These are phyloP conservation scores for Gavialis gangeticus DNA, from an alignment of 2,113 vertebrate species.

Conservation along the genomic window DNA sequence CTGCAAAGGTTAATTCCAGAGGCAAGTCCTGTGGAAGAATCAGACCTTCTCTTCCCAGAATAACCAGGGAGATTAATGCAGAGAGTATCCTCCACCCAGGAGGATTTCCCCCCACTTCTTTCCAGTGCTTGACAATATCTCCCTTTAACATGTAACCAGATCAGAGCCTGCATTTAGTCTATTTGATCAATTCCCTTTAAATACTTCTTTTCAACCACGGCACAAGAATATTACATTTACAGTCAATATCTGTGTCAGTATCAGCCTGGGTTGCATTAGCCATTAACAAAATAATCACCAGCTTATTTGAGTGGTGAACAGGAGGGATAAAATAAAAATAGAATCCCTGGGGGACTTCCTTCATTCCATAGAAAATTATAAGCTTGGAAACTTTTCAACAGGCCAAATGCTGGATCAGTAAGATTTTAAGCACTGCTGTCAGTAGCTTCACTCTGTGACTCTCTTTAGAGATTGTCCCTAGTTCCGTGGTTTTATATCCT, in stretches of 20 bases:
- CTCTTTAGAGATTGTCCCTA: constrained; percentile 44
- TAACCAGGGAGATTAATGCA: not conserved
- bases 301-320: constrained; percentile 8
- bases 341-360: not conserved
- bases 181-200: not conserved
- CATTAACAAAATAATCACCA: not conserved
- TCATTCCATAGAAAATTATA: constrained; percentile 40
- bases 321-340: constrained; percentile 42
- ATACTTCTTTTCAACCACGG: not conserved
- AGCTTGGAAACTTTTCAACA: constrained; percentile 40
- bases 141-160: not conserved
- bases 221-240: constrained; percentile 27
- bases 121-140: not conserved
- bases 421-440: constrained; percentile 58
- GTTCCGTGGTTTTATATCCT: constrained; percentile 56
- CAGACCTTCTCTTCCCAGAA: too few species aligned
- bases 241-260: not conserved
- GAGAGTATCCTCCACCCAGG: not conserved
- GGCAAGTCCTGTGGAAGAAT: not conserved
- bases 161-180: not conserved
- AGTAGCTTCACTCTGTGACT: constrained; percentile 43
- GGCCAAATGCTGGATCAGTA: not conserved
- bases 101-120: not conserved
- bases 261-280: not conserved
- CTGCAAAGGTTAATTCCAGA: not conserved